Percentiles rank a stretch among this genome's conserved stretches.
Evolutionary conservation across 2,888 invertebrate species (phyloP).

Genomic region (Tiliacea aurago): DNA sequence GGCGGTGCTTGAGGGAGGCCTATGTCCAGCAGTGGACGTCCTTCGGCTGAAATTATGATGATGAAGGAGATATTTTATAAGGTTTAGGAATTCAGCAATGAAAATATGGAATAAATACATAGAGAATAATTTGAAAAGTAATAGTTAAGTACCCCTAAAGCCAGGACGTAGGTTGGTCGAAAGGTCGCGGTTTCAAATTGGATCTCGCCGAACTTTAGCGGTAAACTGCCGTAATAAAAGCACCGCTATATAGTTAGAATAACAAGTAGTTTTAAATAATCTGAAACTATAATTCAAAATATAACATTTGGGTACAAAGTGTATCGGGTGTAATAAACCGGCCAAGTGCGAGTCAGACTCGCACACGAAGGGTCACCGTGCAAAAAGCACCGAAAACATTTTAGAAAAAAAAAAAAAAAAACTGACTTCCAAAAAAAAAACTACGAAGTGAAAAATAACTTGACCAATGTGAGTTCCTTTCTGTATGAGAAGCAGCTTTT

Average conservation of each 20-base stretch:
- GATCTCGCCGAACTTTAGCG: constrained; percentile 16
- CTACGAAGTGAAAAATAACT: too few species aligned
- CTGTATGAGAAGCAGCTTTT: too few species aligned
- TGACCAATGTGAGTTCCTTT: too few species aligned
- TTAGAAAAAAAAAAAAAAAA: too few species aligned
- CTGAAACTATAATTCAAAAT: background rate
- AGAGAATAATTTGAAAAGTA: constrained; percentile 9
- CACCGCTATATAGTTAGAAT: background rate
- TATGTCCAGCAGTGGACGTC: too few species aligned
- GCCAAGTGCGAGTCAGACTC: too few species aligned
- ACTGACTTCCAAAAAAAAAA: too few species aligned
- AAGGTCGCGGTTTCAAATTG: constrained; percentile 31
- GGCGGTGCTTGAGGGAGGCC: too few species aligned
- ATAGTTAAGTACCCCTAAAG: background rate
- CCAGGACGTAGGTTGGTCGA: background rate
- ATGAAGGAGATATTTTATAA: background rate
- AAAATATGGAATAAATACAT: background rate
- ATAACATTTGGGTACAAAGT: background rate
- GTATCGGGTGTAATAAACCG: too few species aligned
- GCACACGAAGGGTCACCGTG: too few species aligned
- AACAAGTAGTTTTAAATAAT: background rate
- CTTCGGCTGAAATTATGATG: too few species aligned
- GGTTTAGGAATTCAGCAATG: background rate
- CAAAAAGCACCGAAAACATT: too few species aligned
- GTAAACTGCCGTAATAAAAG: background rate